These are phyloP conservation scores for Tenthredo livida DNA, from an alignment of 2,888 invertebrate species.

Conservation along the genomic window DNA sequence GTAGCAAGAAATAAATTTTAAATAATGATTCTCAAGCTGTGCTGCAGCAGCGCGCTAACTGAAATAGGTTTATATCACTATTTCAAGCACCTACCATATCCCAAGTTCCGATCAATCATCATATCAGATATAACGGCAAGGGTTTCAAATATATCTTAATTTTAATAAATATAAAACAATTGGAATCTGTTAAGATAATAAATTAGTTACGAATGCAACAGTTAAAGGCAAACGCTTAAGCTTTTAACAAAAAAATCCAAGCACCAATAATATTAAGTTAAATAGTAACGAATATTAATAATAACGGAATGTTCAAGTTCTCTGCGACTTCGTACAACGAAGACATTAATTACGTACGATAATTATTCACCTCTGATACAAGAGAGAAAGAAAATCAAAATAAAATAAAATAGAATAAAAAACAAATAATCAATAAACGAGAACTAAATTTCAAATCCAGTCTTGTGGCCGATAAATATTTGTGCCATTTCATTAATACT, in stretches of 20 bases:
- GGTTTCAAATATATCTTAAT: constrained; percentile 16
- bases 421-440: neutral
- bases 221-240: constrained; percentile 61
- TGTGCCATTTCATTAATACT: constrained; percentile 31
- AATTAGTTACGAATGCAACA: constrained; percentile 57
- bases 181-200: constrained; percentile 32
- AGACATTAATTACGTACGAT: neutral
- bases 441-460: constrained; percentile 39
- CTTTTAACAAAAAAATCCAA: constrained; percentile 61
- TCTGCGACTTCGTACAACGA: constrained; percentile 22
- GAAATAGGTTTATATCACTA: neutral
- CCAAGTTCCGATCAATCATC: constrained; percentile 5
- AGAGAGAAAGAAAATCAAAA: neutral
- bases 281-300: constrained; percentile 58
- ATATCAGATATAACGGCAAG: neutral
- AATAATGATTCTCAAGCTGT: neutral
- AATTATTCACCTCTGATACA: constrained; percentile 19
- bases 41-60: neutral
- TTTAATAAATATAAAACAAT: constrained; percentile 22
- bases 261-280: constrained; percentile 47
- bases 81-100: constrained; percentile 23
- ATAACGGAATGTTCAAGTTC: constrained; percentile 66
- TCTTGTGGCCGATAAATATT: constrained; percentile 23
- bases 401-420: constrained; percentile 4
- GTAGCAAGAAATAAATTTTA: neutral